A percentile compares a stretch with the other conserved stretches of the same genome.
These are phyloP conservation scores for Drosophila hawaiiensis DNA, from an alignment of 2,888 invertebrate species.

Conservation along the genomic window DNA sequence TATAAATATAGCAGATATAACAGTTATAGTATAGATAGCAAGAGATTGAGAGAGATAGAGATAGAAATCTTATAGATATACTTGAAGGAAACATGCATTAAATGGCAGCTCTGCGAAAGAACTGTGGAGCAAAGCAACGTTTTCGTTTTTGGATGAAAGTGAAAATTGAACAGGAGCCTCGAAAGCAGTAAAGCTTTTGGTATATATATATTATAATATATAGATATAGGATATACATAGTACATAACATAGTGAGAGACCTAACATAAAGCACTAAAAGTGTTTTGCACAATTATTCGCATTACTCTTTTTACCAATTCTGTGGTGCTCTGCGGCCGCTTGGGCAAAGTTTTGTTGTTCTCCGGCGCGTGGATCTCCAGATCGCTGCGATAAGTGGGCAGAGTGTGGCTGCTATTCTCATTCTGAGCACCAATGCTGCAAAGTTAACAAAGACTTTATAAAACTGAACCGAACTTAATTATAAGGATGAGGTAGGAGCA, in stretches of 20 bases:
- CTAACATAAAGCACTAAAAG: conserved; percentile 32
- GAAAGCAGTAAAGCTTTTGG: conserved; percentile 66
- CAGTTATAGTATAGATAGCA: conserved; percentile 30
- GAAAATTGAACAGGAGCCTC: conserved; percentile 50
- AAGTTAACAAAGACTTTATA: background rate
- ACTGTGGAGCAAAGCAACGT: background rate
- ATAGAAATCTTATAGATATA: conserved; percentile 44
- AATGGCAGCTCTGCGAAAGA: conserved; percentile 11
- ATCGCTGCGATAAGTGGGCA: conserved; percentile 88
- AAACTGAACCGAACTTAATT: background rate
- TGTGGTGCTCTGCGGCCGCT: conserved; percentile 85
- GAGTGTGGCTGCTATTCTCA: conserved; percentile 80
- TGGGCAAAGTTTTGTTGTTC: conserved; percentile 85
- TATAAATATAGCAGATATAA: conserved; percentile 47
- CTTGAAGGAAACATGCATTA: conserved; percentile 46
- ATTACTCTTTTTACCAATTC: conserved; percentile 83
- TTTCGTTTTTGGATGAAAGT: conserved; percentile 33
- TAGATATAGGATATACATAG: conserved; percentile 12
- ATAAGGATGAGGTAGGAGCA: background rate
- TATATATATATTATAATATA: conserved; percentile 29
- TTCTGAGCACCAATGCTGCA: conserved; percentile 83
- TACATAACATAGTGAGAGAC: conserved; percentile 42
- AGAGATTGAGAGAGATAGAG: conserved; percentile 27
- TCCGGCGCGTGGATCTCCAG: conserved; percentile 88
- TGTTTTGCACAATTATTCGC: background rate